Evolutionary conservation across 2,888 invertebrate genomes (phyloP).

Genomic region (Tetranychus piercei): DNA sequence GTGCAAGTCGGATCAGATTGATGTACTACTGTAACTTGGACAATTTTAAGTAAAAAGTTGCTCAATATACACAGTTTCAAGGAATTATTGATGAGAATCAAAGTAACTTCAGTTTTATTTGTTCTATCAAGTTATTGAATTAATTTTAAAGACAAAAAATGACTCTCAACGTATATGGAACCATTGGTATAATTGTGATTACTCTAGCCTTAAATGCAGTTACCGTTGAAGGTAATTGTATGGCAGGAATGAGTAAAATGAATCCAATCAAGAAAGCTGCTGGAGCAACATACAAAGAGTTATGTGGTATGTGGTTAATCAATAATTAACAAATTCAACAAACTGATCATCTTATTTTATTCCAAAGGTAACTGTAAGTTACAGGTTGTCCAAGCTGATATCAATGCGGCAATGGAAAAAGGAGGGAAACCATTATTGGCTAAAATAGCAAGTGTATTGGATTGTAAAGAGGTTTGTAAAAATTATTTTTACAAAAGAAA

Average conservation of each 20-base stretch:
- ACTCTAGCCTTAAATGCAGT: background rate
- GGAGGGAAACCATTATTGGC: background rate
- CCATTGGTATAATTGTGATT: background rate
- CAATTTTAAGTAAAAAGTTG: background rate
- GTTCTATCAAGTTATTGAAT: background rate
- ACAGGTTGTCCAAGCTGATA: background rate
- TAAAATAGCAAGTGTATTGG: background rate
- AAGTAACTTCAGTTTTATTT: background rate
- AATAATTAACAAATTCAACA: background rate
- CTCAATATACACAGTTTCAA: no score
- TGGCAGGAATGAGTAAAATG: background rate
- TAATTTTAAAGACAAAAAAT: background rate
- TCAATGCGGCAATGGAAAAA: background rate
- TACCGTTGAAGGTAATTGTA: background rate
- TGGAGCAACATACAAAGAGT: background rate
- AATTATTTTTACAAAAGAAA: background rate
- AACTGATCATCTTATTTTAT: background rate
- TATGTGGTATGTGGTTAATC: background rate
- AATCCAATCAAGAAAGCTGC: background rate
- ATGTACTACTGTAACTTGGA: background rate
- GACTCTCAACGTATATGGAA: background rate
- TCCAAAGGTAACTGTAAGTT: background rate
- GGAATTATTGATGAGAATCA: background rate
- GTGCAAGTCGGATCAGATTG: background rate
- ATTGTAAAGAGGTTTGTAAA: background rate